These are phyloP conservation scores for Hippopotamus amphibius DNA, from an alignment of 2,113 vertebrate species.

Conservation along the genomic window DNA sequence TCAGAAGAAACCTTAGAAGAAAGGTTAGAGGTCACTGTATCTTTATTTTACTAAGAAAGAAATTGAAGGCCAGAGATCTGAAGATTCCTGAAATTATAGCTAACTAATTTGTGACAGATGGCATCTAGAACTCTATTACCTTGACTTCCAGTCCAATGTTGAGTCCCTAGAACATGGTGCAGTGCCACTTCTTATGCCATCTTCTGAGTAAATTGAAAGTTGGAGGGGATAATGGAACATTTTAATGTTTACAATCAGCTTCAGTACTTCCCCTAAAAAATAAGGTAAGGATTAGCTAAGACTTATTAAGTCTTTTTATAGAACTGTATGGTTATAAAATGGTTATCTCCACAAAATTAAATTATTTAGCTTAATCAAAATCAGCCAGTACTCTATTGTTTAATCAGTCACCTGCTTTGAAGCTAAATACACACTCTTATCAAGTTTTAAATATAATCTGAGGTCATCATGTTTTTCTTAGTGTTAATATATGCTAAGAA, in stretches of 20 bases:
- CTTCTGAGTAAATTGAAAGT: neutral
- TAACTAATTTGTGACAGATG: neutral
- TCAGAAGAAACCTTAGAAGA: neutral
- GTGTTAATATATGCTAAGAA: slow-evolving; percentile 66
- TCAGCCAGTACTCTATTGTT: slow-evolving; percentile 37
- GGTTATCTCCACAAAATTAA: slow-evolving; percentile 60
- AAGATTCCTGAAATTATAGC: neutral
- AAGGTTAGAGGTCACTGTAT: neutral
- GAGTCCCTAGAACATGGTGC: neutral
- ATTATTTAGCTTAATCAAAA: slow-evolving; percentile 65
- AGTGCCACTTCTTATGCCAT: neutral
- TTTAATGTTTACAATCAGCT: neutral
- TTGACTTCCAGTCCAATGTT: neutral
- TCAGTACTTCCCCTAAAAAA: neutral
- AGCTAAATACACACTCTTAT: slow-evolving; percentile 13
- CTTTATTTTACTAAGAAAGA: neutral
- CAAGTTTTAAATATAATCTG: slow-evolving; percentile 60
- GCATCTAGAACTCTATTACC: neutral
- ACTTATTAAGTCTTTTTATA: slow-evolving; percentile 21
- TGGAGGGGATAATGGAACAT: neutral
- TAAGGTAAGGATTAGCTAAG: slow-evolving; percentile 1
- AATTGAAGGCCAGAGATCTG: neutral
- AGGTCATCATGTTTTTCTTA: slow-evolving; percentile 67
- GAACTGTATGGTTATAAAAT: neutral
- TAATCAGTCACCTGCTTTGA: slow-evolving; percentile 57